phyloP scores from a whole-genome alignment of 2,888 invertebrate genomes.

The Aphodius sticticus region DNA sequence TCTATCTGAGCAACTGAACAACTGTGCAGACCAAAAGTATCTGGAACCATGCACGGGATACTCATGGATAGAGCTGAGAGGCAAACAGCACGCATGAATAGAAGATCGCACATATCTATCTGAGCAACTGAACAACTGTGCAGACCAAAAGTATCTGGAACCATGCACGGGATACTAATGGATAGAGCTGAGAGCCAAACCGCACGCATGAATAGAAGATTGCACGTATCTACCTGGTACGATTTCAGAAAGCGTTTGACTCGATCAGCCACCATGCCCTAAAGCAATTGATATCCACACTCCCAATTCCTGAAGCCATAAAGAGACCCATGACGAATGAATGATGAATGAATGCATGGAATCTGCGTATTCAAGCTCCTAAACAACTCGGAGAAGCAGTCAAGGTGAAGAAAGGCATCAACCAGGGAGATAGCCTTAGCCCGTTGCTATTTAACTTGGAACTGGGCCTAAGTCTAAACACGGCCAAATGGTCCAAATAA shows the following conservation, averaged over 20 bases:
- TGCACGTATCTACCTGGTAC: constrained; percentile 21
- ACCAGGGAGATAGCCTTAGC: constrained; percentile 6
- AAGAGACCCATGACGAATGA: neutral
- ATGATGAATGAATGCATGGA: neutral
- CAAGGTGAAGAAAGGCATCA: constrained; percentile 1
- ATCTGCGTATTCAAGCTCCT: neutral
- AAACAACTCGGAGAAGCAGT: neutral
- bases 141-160: constrained; percentile 24
- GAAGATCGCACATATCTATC: neutral
- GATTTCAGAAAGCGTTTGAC: constrained; percentile 31
- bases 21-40: constrained; percentile 20
- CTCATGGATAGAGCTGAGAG: neutral
- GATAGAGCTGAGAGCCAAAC: neutral
- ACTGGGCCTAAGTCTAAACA: neutral
- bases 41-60: constrained; percentile 27
- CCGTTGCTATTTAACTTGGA: neutral
- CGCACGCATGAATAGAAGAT: neutral
- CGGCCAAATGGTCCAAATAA: neutral
- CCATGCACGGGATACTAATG: constrained; percentile 15
- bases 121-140: constrained; percentile 25
- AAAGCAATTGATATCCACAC: constrained; percentile 5
- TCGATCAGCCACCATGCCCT: constrained; percentile 22
- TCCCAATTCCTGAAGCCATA: neutral
- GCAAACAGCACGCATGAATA: neutral
- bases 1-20: constrained; percentile 21